These are phyloP conservation scores for Hippolais icterina DNA, from an alignment of 2,113 vertebrate genomes.

Conservation along the genomic window DNA sequence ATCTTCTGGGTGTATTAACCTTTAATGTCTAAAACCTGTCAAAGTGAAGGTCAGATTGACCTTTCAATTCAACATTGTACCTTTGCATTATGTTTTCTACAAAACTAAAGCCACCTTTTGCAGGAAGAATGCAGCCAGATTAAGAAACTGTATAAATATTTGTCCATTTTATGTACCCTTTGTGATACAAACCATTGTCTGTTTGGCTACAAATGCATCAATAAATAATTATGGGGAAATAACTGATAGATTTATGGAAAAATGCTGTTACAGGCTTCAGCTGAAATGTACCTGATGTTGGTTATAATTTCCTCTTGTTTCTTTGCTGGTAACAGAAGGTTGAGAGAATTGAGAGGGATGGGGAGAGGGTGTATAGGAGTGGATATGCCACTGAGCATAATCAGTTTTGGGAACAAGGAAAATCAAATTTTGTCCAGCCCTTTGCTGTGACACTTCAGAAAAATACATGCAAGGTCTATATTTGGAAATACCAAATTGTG, in stretches of 20 bases:
- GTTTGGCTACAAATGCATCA: neutral
- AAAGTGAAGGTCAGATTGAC: conserved; percentile 11
- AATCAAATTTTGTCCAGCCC: neutral
- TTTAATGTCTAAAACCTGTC: conserved; percentile 18
- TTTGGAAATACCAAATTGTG: neutral
- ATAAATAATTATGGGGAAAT: neutral
- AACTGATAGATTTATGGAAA: neutral
- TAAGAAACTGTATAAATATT: neutral
- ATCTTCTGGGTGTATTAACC: neutral
- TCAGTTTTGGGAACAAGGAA: neutral
- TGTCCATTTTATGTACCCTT: neutral
- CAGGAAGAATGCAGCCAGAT: neutral
- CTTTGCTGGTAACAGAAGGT: neutral
- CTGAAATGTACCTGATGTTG: neutral
- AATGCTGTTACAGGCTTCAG: neutral
- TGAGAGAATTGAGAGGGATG: neutral
- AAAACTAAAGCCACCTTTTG: neutral
- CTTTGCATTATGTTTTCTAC: neutral
- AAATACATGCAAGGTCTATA: neutral
- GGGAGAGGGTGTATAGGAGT: neutral
- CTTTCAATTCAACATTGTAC: neutral
- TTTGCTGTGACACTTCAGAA: neutral
- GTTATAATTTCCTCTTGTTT: neutral
- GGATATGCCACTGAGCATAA: neutral
- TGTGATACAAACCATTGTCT: neutral